Percentiles rank a stretch among this genome's conserved stretches.
Conservation (phyloP, 2,797 vertebrate genomes). For the Cynodonichthys magdalenae region DNA sequence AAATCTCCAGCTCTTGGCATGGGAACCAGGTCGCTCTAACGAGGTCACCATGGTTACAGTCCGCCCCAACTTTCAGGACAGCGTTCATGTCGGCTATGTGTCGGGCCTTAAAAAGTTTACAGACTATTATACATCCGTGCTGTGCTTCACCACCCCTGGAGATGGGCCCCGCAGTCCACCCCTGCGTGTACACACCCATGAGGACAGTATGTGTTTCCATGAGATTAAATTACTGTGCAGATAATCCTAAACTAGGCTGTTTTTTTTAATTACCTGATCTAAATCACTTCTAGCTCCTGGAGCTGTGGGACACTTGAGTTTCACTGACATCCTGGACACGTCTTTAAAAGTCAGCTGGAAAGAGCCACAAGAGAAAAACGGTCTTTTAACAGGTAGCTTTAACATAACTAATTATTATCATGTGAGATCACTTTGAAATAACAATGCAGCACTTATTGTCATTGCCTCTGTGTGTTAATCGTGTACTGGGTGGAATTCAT, state of each 20-base stretch:
- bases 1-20: constrained; percentile 88
- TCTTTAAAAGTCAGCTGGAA: constrained; percentile 99
- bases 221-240: background rate
- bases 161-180: constrained; percentile 92
- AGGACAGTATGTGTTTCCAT: constrained; percentile 88
- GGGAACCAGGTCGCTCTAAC: constrained; percentile 87
- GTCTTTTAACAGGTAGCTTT: constrained; percentile 89
- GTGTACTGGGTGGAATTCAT: background rate
- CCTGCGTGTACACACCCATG: constrained; percentile 90
- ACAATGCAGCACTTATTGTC: background rate
- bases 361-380: constrained; percentile 95
- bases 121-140: constrained; percentile 89
- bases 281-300: constrained; percentile 85
- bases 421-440: background rate
- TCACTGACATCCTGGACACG: constrained; percentile 96
- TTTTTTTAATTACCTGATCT: constrained; percentile 8
- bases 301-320: constrained; percentile 94
- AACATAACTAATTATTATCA: constrained; percentile 14
- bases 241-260: constrained; percentile 18
- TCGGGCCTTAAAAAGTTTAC: constrained; percentile 91
- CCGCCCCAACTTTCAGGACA: constrained; percentile 97
- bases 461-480: background rate
- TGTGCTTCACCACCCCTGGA: constrained; percentile 97
- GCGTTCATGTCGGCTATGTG: constrained; percentile 89
- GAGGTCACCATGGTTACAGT: constrained; percentile 89